Conservation (phyloP, 2,797 vertebrate species). For the Chrysocyon brachyurus region DNA sequence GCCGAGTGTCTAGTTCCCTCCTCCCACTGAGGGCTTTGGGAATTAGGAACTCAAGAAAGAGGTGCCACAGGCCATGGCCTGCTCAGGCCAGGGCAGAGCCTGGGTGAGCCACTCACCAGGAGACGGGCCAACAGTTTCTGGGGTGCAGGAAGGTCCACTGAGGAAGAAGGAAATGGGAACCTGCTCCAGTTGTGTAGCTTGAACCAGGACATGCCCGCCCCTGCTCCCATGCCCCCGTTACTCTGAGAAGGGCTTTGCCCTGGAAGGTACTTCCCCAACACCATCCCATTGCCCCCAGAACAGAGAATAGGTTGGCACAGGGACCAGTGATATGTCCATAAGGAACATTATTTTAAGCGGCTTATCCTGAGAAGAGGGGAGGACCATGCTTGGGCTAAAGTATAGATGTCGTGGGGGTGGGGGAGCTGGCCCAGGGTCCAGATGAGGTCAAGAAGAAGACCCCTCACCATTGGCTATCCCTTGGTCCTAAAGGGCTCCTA, state of each 20-base stretch:
- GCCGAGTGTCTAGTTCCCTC: neutral
- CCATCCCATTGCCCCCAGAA: fast-evolving
- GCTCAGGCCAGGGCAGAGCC: fast-evolving
- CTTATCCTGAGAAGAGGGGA: neutral
- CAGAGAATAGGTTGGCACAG: neutral
- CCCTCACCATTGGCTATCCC: neutral
- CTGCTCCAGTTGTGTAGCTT: neutral
- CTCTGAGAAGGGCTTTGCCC: neutral
- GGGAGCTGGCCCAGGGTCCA: neutral
- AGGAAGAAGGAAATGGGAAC: neutral
- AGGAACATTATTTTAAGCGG: neutral
- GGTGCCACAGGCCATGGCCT: fast-evolving
- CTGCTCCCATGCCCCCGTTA: fast-evolving
- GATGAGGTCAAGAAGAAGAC: neutral
- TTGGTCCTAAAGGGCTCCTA: neutral
- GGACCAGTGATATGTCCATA: neutral
- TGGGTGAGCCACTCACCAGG: slow-evolving; percentile 66
- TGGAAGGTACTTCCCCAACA: neutral
- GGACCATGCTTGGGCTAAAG: fast-evolving
- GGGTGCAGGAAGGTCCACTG: slow-evolving; percentile 74
- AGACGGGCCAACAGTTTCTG: slow-evolving; percentile 81
- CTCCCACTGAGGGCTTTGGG: neutral
- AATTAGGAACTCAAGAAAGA: neutral
- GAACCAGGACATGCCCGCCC: fast-evolving
- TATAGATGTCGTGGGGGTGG: neutral